These are phyloP conservation scores for Pseudochirops cupreus DNA, from an alignment of 2,797 vertebrate species.

Conservation along the genomic window DNA sequence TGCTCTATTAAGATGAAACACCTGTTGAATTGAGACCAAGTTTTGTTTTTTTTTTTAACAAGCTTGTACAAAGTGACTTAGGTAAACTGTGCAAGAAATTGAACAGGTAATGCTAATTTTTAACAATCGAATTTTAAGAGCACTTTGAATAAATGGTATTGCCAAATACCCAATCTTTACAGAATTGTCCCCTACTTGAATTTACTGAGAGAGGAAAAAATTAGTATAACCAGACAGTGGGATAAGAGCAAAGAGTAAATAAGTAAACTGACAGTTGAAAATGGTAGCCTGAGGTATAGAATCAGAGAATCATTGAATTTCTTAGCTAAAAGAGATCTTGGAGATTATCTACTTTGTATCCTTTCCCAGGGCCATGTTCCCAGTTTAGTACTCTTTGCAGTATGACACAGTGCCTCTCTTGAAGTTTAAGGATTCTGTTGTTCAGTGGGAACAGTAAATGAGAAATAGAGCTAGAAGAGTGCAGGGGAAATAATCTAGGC, in stretches of 20 bases:
- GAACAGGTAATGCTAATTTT: conserved; percentile 45
- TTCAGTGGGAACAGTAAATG: neutral
- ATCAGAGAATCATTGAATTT: neutral
- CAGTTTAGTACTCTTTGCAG: neutral
- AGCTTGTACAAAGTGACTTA: conserved; percentile 22
- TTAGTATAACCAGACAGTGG: neutral
- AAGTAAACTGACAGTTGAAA: neutral
- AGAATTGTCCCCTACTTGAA: neutral
- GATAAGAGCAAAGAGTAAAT: neutral
- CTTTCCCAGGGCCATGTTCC: neutral
- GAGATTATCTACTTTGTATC: neutral
- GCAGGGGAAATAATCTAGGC: neutral
- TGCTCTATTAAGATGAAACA: conserved; percentile 61
- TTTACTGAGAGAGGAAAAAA: neutral
- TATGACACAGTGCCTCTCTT: neutral
- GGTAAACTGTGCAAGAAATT: conserved; percentile 38
- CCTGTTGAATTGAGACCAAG: conserved; percentile 57
- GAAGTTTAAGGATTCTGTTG: neutral
- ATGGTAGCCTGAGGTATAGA: neutral
- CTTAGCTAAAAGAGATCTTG: neutral
- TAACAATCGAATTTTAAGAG: neutral
- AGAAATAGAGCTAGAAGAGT: neutral
- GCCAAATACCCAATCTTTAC: neutral
- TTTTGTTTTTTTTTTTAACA: conserved; percentile 55
- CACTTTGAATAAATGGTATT: neutral